Evolutionary conservation across 2,113 vertebrate genomes (phyloP).

Genomic region (Himantopus leucocephalus): DNA sequence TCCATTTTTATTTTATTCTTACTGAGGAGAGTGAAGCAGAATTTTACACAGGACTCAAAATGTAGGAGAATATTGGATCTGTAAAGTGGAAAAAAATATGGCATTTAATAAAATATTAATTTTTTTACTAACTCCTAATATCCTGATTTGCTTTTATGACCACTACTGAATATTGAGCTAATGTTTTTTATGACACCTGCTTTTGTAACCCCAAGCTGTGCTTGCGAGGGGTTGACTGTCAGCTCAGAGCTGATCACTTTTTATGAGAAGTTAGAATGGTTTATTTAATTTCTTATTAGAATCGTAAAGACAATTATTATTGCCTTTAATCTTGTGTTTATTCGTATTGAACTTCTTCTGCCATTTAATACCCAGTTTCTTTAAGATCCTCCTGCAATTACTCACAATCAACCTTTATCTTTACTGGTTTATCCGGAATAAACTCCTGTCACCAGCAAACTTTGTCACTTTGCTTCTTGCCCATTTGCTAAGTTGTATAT

Average conservation of each 20-base stretch:
- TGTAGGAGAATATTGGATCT: neutral
- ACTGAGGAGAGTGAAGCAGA: neutral
- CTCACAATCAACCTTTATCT: neutral
- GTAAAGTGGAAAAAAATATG: neutral
- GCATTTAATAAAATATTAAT: neutral
- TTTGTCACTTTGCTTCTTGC: neutral
- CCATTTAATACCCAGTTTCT: neutral
- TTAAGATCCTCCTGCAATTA: neutral
- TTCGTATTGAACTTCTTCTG: neutral
- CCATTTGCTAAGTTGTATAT: neutral
- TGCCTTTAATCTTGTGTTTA: neutral
- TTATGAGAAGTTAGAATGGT: neutral
- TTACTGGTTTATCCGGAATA: neutral
- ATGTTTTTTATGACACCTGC: neutral
- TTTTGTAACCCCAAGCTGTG: neutral
- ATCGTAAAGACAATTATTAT: neutral
- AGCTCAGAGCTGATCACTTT: neutral
- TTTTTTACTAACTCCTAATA: neutral
- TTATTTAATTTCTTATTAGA: slow-evolving; percentile 19
- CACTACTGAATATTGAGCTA: neutral
- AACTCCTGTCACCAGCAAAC: neutral
- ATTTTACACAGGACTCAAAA: neutral
- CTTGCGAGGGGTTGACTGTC: neutral
- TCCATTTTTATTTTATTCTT: neutral
- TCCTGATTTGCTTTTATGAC: neutral